Conservation (phyloP, 2,888 invertebrate species). For the Parelbella ahira region DNA sequence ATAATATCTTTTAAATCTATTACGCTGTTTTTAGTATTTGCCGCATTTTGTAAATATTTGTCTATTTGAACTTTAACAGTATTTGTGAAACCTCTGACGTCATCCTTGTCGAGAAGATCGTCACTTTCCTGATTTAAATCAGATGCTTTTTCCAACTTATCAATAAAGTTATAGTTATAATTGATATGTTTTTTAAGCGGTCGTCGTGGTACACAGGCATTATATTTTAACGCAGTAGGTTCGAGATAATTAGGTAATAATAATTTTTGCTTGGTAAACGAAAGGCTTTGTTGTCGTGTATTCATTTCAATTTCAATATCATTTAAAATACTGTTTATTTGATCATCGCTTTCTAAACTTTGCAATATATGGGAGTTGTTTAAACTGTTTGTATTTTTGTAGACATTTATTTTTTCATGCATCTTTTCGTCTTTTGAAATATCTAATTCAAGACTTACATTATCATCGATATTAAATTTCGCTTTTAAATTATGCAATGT, state of each 20-base stretch:
- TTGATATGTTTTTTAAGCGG: conserved; percentile 5
- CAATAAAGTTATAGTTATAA: conserved; percentile 54
- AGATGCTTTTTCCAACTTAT: conserved; percentile 47
- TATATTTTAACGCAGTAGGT: conserved; percentile 8
- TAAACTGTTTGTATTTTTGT: too few relatives aligned
- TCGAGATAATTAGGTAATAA: too few relatives aligned
- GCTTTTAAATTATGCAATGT: conserved; percentile 33
- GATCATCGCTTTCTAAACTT: conserved; percentile 43
- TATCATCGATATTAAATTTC: conserved; percentile 11
- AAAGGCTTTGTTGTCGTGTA: background rate
- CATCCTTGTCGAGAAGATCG: conserved; percentile 24
- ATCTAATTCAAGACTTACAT: conserved; percentile 21
- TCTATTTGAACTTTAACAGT: conserved; percentile 53
- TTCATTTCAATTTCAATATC: conserved; percentile 59
- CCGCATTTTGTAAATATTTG: conserved; percentile 45
- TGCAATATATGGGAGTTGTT: background rate
- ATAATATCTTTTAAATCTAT: conserved; percentile 31
- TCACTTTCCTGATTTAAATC: conserved; percentile 40
- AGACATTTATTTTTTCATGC: too few relatives aligned
- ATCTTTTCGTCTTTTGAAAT: conserved; percentile 26
- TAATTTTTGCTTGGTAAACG: too few relatives aligned
- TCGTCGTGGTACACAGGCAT: too few relatives aligned
- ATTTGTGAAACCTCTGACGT: conserved; percentile 47
- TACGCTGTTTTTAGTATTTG: conserved; percentile 29
- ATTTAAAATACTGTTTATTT: conserved; percentile 49